These are phyloP conservation scores for Rissa tridactyla DNA, from an alignment of 2,113 vertebrate species.

Conservation along the genomic window DNA sequence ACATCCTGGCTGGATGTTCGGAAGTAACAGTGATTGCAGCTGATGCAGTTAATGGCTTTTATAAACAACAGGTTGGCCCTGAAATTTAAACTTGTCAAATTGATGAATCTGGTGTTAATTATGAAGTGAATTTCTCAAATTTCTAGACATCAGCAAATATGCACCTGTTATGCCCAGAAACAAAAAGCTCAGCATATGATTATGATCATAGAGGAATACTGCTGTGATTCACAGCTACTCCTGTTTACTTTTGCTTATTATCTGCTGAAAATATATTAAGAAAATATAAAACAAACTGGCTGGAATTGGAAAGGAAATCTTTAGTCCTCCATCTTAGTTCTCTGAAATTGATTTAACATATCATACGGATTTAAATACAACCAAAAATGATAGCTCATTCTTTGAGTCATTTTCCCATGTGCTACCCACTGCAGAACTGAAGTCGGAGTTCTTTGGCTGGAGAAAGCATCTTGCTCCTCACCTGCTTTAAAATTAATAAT, in stretches of 20 bases:
- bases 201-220: background rate
- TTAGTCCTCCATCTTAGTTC: constrained; percentile 2
- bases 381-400: constrained; percentile 38
- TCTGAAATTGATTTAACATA: constrained; percentile 38
- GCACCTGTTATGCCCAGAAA: constrained; percentile 13
- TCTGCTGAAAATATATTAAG: background rate
- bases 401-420: constrained; percentile 23
- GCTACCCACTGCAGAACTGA: constrained; percentile 34
- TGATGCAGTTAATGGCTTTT: background rate
- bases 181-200: background rate
- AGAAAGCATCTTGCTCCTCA: constrained; percentile 56
- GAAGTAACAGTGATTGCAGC: background rate
- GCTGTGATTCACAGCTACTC: background rate
- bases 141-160: background rate
- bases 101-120: background rate
- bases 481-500: constrained; percentile 74
- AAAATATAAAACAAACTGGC: background rate
- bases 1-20: background rate
- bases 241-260: constrained; percentile 4
- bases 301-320: background rate
- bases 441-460: constrained; percentile 45
- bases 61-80: background rate
- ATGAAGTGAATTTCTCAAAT: background rate
- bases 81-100: background rate
- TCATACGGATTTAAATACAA: constrained; percentile 34